phyloP scores from a whole-genome alignment of 1,140 invertebrate genomes.

The Gyrodactylus bullatarudis region DNA sequence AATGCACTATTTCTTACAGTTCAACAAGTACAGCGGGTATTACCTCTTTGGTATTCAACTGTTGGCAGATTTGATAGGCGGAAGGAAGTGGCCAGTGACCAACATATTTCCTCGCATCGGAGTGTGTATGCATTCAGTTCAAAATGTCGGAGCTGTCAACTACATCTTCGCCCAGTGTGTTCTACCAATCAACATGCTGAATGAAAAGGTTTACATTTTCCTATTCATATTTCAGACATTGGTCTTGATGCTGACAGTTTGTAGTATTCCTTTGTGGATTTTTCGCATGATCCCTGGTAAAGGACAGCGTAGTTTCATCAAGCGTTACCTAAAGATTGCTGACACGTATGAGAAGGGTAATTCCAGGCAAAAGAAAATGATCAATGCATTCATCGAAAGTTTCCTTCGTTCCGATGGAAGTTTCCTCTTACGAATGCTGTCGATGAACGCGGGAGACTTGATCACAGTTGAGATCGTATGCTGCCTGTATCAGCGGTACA shows the following conservation, averaged over 20 bases:
- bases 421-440: neutral
- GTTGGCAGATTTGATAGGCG: neutral
- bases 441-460: neutral
- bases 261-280: conserved; percentile 6
- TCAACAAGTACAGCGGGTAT: neutral
- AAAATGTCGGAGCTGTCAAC: neutral
- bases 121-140: neutral
- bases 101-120: neutral
- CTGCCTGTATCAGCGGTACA: neutral
- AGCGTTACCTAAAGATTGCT: neutral
- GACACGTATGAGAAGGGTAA: neutral
- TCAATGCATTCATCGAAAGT: neutral
- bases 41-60: neutral
- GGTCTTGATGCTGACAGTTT: neutral
- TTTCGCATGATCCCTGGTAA: neutral
- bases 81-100: neutral
- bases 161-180: neutral
- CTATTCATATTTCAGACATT: neutral
- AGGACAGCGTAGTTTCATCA: neutral
- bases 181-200: conserved; percentile 7
- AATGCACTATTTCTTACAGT: neutral
- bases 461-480: neutral
- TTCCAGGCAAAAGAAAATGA: neutral
- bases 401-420: neutral
- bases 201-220: conserved; percentile 5